These are phyloP conservation scores for Agonopterix arenella DNA, from an alignment of 2,888 invertebrate genomes.

Conservation along the genomic window DNA sequence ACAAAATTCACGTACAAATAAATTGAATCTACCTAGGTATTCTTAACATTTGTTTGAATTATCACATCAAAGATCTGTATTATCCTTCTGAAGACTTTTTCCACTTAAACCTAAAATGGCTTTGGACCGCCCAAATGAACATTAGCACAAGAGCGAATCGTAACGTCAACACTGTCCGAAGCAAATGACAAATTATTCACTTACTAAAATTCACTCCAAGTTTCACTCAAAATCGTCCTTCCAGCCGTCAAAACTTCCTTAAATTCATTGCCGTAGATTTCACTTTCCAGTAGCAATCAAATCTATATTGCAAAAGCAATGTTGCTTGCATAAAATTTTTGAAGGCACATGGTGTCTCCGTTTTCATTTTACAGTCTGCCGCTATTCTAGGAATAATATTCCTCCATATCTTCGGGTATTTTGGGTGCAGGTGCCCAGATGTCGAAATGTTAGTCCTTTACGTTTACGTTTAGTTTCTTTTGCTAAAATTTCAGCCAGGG, in stretches of 20 bases:
- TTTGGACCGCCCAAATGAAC: constrained; percentile 42
- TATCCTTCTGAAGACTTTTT: constrained; percentile 6
- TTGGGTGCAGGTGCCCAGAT: constrained; percentile 71
- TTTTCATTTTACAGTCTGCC: constrained; percentile 73
- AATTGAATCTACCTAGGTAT: too few species aligned
- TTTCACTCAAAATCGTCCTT: not conserved
- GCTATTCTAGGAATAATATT: constrained; percentile 75
- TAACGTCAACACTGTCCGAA: constrained; percentile 57
- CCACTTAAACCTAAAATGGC: constrained; percentile 29
- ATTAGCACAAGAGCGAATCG: constrained; percentile 62
- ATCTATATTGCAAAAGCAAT: constrained; percentile 16
- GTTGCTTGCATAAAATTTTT: constrained; percentile 45
- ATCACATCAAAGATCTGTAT: too few species aligned
- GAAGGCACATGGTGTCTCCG: constrained; percentile 66
- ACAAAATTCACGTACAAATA: too few species aligned
- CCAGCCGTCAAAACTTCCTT: constrained; percentile 6
- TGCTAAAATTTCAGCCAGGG: constrained; percentile 41
- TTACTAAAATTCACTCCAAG: constrained; percentile 29
- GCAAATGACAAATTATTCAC: constrained; percentile 65
- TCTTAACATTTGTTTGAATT: too few species aligned
- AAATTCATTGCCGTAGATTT: constrained; percentile 16
- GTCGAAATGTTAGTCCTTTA: constrained; percentile 33
- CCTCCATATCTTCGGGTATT: constrained; percentile 61
- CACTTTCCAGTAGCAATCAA: constrained; percentile 16
- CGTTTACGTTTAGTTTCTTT: constrained; percentile 32